These are phyloP conservation scores for Orchestia grillus DNA, from an alignment of 1,140 invertebrate species.

Conservation along the genomic window DNA sequence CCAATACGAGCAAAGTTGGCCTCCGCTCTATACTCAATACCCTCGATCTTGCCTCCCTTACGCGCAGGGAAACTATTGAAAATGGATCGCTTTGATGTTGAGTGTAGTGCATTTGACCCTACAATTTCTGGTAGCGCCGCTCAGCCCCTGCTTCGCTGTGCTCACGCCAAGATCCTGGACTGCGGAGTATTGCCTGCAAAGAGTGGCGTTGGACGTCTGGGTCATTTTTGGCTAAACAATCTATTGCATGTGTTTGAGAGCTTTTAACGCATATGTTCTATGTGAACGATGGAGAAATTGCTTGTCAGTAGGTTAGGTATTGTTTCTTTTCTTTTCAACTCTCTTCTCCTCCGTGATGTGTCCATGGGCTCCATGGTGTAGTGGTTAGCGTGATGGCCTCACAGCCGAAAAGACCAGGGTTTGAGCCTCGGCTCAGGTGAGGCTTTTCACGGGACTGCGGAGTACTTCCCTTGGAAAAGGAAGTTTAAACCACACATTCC, in stretches of 20 bases:
- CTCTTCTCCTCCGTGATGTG: too few species aligned
- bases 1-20: constrained; percentile 15
- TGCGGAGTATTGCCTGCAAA: background rate
- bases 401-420: too few species aligned
- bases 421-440: too few species aligned
- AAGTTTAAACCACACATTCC: too few species aligned
- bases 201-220: background rate
- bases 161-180: background rate
- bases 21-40: constrained; percentile 26
- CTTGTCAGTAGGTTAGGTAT: background rate
- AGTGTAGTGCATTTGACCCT: background rate
- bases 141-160: background rate
- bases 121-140: background rate
- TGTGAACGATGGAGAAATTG: too few species aligned
- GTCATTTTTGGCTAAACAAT: background rate
- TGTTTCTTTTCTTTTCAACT: background rate
- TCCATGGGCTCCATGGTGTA: too few species aligned
- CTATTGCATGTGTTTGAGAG: background rate
- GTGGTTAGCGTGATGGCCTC: too few species aligned
- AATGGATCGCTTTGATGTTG: background rate
- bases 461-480: too few species aligned
- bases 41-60: background rate
- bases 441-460: too few species aligned
- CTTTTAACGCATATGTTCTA: background rate
- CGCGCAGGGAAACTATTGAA: constrained; percentile 6